Conservation (phyloP, 2,888 invertebrate species). For the Microplitis deprimator region DNA sequence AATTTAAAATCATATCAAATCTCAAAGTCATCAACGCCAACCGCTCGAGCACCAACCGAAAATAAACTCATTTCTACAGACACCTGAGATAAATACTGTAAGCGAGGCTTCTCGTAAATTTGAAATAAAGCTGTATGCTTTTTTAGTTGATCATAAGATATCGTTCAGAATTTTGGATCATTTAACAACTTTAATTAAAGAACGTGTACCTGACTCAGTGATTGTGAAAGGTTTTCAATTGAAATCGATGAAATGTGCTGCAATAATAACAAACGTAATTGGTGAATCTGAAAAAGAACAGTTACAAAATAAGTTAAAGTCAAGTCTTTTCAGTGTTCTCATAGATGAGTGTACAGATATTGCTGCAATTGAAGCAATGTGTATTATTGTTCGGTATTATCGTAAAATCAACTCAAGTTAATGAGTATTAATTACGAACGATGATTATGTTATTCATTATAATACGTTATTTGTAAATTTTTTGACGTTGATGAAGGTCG, state of each 20-base stretch:
- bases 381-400: slow-evolving; percentile 50
- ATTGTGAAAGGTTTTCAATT: slow-evolving; percentile 51
- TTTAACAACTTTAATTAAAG: slow-evolving; percentile 50
- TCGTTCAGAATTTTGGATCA: slow-evolving; percentile 43
- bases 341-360: slow-evolving; percentile 58
- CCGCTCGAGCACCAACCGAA: background rate
- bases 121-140: slow-evolving; percentile 46
- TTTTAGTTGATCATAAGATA: slow-evolving; percentile 43
- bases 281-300: slow-evolving; percentile 52
- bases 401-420: background rate
- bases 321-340: slow-evolving; percentile 53
- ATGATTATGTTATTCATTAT: background rate
- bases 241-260: slow-evolving; percentile 53
- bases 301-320: slow-evolving; percentile 50
- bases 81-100: background rate
- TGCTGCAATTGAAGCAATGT: slow-evolving; percentile 44
- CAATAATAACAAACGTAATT: slow-evolving; percentile 55
- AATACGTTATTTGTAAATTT: background rate
- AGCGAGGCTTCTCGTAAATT: too few species aligned
- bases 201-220: slow-evolving; percentile 54
- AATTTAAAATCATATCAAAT: background rate
- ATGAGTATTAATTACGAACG: too few species aligned
- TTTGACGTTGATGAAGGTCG: background rate
- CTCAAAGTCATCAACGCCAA: background rate
- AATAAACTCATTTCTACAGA: background rate